phyloP scores from a whole-genome alignment of 2,888 invertebrate genomes.

The Pseudoips prasinana region DNA sequence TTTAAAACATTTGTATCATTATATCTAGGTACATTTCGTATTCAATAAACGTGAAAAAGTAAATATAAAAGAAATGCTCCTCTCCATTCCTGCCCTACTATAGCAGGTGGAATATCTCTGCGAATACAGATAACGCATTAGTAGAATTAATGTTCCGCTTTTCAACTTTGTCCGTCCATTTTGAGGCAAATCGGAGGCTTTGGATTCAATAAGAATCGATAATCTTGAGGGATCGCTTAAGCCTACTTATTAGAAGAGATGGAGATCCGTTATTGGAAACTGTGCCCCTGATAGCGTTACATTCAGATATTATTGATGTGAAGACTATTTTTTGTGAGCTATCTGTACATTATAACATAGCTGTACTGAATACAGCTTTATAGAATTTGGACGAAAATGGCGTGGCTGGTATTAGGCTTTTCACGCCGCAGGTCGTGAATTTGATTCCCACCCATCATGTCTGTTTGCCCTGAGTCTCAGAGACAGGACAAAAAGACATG shows the following conservation, averaged over 20 bases:
- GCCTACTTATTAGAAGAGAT: conserved; percentile 27
- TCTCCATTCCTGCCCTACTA: neutral
- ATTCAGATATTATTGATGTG: neutral
- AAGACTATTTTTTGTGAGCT: no score
- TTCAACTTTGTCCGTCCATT: conserved; percentile 40
- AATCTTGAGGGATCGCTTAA: conserved; percentile 23
- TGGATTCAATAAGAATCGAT: conserved; percentile 33
- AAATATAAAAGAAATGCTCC: conserved; percentile 8
- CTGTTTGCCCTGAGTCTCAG: no score
- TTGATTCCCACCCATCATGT: no score
- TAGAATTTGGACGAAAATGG: no score
- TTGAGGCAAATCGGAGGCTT: conserved; percentile 37
- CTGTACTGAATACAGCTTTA: no score
- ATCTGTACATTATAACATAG: no score
- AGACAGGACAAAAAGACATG: no score
- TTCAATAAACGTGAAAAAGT: conserved; percentile 17
- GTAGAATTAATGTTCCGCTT: conserved; percentile 55
- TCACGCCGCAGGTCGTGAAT: no score
- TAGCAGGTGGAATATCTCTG: conserved; percentile 27
- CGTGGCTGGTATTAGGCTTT: no score
- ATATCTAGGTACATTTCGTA: no score
- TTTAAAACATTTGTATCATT: no score
- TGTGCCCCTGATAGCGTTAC: conserved; percentile 13
- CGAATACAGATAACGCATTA: conserved; percentile 49
- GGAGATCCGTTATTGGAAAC: conserved; percentile 7